Conservation (phyloP, 1,140 invertebrate genomes). For the Aphelinus certus region DNA sequence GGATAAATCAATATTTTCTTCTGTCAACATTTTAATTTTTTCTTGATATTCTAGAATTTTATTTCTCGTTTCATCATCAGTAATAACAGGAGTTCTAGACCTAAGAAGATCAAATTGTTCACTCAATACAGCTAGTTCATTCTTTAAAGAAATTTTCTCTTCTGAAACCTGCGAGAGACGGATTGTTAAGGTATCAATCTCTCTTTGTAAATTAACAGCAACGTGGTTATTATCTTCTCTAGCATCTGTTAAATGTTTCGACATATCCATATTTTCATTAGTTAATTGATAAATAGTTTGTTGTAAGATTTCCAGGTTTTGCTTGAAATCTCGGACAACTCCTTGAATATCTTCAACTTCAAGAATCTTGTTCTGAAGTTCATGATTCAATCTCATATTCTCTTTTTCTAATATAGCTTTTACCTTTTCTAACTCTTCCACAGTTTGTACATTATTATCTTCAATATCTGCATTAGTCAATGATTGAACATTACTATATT, state of each 20-base stretch:
- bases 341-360: slow-evolving; percentile 55
- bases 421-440: slow-evolving; percentile 40
- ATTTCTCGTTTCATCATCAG: slow-evolving; percentile 38
- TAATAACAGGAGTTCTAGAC: slow-evolving; percentile 2
- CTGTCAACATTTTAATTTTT: slow-evolving; percentile 32
- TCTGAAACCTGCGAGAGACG: slow-evolving; percentile 41
- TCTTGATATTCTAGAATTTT: slow-evolving; percentile 38
- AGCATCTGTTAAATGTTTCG: slow-evolving; percentile 47
- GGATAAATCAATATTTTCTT: slow-evolving; percentile 42
- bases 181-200: slow-evolving; percentile 44
- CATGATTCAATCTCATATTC: slow-evolving; percentile 46
- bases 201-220: slow-evolving; percentile 40
- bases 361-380: slow-evolving; percentile 47
- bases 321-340: slow-evolving; percentile 49
- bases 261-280: slow-evolving; percentile 55
- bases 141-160: slow-evolving; percentile 46
- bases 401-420: slow-evolving; percentile 48
- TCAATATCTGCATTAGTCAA: neutral
- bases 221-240: slow-evolving; percentile 41
- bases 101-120: slow-evolving; percentile 41
- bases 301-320: slow-evolving; percentile 50
- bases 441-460: slow-evolving; percentile 4
- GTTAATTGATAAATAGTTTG: slow-evolving; percentile 52
- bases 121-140: slow-evolving; percentile 34
- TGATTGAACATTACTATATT: slow-evolving; percentile 1